phyloP scores from a whole-genome alignment of 2,888 invertebrate species.

The Dynastes grantii region DNA sequence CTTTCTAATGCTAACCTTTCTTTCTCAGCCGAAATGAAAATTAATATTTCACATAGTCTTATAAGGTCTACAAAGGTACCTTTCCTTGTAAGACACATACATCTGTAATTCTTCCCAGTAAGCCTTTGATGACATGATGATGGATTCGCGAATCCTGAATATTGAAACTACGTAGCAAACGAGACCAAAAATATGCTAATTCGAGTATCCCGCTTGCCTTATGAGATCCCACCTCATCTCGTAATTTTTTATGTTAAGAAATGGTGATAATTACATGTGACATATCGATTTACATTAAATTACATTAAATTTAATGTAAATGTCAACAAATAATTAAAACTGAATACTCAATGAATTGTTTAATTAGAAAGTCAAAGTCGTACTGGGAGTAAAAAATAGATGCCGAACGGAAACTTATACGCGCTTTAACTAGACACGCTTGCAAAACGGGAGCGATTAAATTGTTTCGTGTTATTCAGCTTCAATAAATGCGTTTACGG shows the following conservation, averaged over 20 bases:
- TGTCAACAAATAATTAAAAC: constrained; percentile 35
- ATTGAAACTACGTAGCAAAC: too few relatives aligned
- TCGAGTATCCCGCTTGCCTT: too few relatives aligned
- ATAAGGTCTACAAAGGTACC: too few relatives aligned
- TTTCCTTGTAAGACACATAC: too few relatives aligned
- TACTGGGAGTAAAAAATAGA: constrained; percentile 29
- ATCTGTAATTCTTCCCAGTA: too few relatives aligned
- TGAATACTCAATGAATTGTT: constrained; percentile 28
- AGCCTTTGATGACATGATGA: too few relatives aligned
- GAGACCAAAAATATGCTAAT: too few relatives aligned
- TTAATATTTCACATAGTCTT: too few relatives aligned
- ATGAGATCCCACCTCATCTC: background rate
- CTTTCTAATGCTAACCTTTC: too few relatives aligned
- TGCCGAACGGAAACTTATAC: constrained; percentile 18
- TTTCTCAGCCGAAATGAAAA: too few relatives aligned
- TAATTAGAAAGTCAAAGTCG: constrained; percentile 40
- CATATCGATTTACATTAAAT: constrained; percentile 14
- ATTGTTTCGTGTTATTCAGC: constrained; percentile 14
- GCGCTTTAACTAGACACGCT: constrained; percentile 7
- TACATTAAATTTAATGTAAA: constrained; percentile 9
- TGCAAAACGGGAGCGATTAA: constrained; percentile 17
- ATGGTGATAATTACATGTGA: constrained; percentile 23
- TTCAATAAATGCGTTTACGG: constrained; percentile 31
- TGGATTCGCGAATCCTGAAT: too few relatives aligned
- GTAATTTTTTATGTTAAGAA: constrained; percentile 1